Evolutionary conservation across 2,888 invertebrate species (phyloP).

Genomic region (Herminia tarsipennalis): DNA sequence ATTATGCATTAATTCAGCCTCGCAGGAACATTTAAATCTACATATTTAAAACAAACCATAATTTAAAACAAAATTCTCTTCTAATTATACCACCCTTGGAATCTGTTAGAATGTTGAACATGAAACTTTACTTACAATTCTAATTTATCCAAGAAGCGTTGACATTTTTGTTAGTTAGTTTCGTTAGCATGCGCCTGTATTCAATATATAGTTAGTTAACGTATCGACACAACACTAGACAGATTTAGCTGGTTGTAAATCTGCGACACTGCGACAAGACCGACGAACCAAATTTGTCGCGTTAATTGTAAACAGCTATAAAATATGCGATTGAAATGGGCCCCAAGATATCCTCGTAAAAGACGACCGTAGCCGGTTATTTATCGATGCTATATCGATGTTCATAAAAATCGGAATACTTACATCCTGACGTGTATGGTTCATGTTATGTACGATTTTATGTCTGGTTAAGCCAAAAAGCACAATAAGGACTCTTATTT

Average conservation of each 20-base stretch:
- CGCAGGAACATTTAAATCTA: too few species aligned
- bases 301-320: conserved; percentile 56
- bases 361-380: conserved; percentile 44
- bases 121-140: conserved; percentile 11
- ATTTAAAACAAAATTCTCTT: conserved; percentile 5
- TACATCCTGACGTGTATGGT: conserved; percentile 29
- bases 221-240: conserved; percentile 47
- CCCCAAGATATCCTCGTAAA: conserved; percentile 57
- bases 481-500: conserved; percentile 22
- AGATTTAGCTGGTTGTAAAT: conserved; percentile 58
- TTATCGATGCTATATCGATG: conserved; percentile 43
- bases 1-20: too few species aligned
- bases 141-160: conserved; percentile 17
- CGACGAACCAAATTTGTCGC: conserved; percentile 51
- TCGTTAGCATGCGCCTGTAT: conserved; percentile 7
- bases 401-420: conserved; percentile 35
- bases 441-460: conserved; percentile 34
- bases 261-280: conserved; percentile 42
- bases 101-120: conserved; percentile 10
- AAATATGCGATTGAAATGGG: conserved; percentile 47
- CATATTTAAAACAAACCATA: conserved; percentile 1
- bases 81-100: conserved; percentile 10
- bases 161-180: conserved; percentile 21
- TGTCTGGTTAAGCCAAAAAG: too few species aligned
- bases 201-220: conserved; percentile 27